Percentiles rank a stretch among this genome's conserved stretches.
Evolutionary conservation across 2,797 vertebrate genomes (phyloP).

Genomic region (Sebastes taczanowskii): DNA sequence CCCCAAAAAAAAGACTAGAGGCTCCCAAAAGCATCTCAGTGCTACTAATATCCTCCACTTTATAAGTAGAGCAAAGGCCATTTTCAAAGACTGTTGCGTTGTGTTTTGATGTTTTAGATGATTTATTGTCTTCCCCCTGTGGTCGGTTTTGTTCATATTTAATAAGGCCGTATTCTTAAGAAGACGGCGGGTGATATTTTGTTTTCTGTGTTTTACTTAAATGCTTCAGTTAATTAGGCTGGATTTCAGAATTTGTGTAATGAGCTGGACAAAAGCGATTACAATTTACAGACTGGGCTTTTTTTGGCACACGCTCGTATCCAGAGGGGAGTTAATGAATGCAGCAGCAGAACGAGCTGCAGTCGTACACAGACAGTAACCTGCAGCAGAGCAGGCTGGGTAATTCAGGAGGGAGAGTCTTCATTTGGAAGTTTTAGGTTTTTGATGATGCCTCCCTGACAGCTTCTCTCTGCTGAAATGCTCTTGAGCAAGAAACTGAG

Average conservation of each 20-base stretch:
- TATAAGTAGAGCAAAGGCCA: not conserved
- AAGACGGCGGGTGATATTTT: not conserved
- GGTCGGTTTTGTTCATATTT: not conserved
- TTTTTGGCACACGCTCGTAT: not conserved
- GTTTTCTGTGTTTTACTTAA: constrained; percentile 11
- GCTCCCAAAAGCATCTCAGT: not conserved
- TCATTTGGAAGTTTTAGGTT: not conserved
- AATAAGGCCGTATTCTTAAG: not conserved
- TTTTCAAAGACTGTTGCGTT: not conserved
- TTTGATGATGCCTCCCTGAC: not conserved
- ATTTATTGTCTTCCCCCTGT: not conserved
- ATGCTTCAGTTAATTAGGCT: constrained; percentile 26
- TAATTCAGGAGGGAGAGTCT: not conserved
- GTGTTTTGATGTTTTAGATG: not conserved
- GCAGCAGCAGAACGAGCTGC: not conserved
- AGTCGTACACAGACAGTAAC: not conserved
- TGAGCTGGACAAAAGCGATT: constrained; percentile 10
- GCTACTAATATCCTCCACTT: not conserved
- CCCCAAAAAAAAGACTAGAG: not conserved
- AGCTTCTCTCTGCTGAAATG: not conserved
- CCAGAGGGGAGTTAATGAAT: not conserved
- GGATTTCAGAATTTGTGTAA: constrained; percentile 6
- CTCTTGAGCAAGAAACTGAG: not conserved
- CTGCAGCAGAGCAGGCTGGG: not conserved
- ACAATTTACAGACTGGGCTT: not conserved